Conservation (phyloP, 2,888 invertebrate species). For the Pachymerium ferrugineum region DNA sequence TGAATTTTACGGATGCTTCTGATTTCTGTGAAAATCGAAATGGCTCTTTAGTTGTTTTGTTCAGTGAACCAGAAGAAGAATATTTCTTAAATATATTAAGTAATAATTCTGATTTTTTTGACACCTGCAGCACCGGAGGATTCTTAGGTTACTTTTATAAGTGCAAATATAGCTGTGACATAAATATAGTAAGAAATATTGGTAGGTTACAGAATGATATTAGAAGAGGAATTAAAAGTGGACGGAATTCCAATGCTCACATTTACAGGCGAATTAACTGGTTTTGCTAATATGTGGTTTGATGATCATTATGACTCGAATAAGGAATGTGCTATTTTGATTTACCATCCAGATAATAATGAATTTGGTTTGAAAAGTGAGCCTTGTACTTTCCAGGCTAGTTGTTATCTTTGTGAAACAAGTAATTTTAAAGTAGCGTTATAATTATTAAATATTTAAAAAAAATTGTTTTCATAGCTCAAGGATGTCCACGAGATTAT, state of each 20-base stretch:
- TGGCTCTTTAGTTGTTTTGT: background rate
- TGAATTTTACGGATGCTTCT: background rate
- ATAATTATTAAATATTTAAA: too few relatives aligned
- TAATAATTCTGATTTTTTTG: background rate
- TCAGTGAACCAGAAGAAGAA: background rate
- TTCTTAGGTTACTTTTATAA: background rate
- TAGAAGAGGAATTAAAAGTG: background rate
- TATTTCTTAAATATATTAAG: background rate
- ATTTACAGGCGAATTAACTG: background rate
- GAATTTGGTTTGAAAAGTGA: background rate
- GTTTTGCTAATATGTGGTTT: background rate
- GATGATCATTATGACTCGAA: background rate
- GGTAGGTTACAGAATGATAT: background rate
- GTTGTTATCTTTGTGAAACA: constrained; percentile 5
- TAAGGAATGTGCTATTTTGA: background rate
- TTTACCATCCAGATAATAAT: background rate
- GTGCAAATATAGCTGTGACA: background rate
- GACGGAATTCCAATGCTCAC: background rate
- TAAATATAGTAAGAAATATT: background rate
- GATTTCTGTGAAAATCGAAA: background rate
- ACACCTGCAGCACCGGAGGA: background rate
- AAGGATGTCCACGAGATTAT: background rate
- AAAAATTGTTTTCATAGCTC: background rate
- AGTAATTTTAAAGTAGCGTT: background rate
- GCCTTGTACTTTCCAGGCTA: background rate